Percentiles rank a stretch among this genome's conserved stretches.
phyloP scores from a whole-genome alignment of 2,113 vertebrate species.

The Nettapus auritus region DNA sequence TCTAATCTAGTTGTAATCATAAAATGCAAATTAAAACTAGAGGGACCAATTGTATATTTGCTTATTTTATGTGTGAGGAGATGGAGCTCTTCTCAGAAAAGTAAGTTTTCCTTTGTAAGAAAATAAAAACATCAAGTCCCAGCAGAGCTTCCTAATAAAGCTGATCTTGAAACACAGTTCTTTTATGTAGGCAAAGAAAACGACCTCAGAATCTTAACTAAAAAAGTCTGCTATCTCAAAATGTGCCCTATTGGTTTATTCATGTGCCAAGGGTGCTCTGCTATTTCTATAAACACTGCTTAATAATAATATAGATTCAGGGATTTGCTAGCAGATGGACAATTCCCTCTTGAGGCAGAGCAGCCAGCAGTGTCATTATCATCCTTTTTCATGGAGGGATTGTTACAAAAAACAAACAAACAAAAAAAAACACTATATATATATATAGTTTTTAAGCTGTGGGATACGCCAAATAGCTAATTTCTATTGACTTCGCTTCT shows the following conservation, averaged over 20 bases:
- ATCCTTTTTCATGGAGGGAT: background rate
- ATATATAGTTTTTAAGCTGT: background rate
- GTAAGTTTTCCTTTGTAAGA: slow-evolving; percentile 9
- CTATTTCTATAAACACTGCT: background rate
- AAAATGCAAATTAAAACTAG: slow-evolving; percentile 55
- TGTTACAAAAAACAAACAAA: background rate
- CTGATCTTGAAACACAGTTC: slow-evolving; percentile 15
- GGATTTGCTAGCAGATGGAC: background rate
- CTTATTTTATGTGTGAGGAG: slow-evolving; percentile 10
- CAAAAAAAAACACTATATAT: background rate
- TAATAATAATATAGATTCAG: background rate
- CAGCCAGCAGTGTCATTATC: background rate
- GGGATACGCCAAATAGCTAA: background rate
- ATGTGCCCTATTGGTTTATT: background rate
- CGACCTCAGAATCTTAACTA: background rate
- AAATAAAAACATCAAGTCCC: slow-evolving; percentile 34
- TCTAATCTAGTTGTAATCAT: slow-evolving; percentile 27
- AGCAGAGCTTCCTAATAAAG: slow-evolving; percentile 29
- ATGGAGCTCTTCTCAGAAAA: background rate
- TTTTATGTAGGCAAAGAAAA: slow-evolving; percentile 34
- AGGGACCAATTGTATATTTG: slow-evolving; percentile 3
- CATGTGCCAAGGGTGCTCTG: background rate
- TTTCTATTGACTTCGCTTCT: background rate
- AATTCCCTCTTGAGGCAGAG: background rate
- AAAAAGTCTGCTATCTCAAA: background rate